Evolutionary conservation across 2,113 vertebrate genomes (phyloP), one percentile per base, ranked within the genome.

Genomic region (Ammodytes marinus): DNA sequence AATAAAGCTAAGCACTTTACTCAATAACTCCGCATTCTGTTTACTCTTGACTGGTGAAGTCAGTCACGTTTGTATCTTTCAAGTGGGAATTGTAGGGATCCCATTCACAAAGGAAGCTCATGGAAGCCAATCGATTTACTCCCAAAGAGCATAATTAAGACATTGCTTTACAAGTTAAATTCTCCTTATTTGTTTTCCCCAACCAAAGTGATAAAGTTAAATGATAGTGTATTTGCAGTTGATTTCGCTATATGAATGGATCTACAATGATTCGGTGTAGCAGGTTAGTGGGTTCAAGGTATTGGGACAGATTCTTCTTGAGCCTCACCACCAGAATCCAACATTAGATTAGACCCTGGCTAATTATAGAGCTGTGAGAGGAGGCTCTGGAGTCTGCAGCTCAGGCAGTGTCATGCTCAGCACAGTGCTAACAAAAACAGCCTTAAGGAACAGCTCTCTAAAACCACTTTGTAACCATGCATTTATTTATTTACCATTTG

Each of bases 1-100:
- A 91, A 93, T 89, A 91, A 93, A 93, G 89, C 57, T 52, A 79
- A 88, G 91, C 92, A 94, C 92, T 93, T 93, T 93, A 92, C 57
- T 87, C 84, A 69, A 27, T 68, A 85, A 78, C 60, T 81, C 74
- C 69, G 74, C 69, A 19, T 67, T 82, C 42, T 84, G 67, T 89
- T 86, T 87, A 87, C 82, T 80, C 50, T 59, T 6, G 39, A 61
- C 77, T 53, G 69, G 67, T 27, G 64, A 52, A 19, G 63, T 83
- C 10, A 58, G 75, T 60, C 27, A 35, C 53, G 71, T 85, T 77
- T 84, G 52, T 75, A 14, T 88, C 17, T 46, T 47, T 69, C 40
- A 69, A 69, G 49, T 35, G 52, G 65, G 79, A 74, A 53, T 37
- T 81, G 57, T 61, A 46, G 50, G 46, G 19, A 53, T 80, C 79